A percentile compares a stretch with the other conserved stretches of the same genome.
phyloP scores from a whole-genome alignment of 2,797 vertebrate genomes.

The Syndactyla subalaris region DNA sequence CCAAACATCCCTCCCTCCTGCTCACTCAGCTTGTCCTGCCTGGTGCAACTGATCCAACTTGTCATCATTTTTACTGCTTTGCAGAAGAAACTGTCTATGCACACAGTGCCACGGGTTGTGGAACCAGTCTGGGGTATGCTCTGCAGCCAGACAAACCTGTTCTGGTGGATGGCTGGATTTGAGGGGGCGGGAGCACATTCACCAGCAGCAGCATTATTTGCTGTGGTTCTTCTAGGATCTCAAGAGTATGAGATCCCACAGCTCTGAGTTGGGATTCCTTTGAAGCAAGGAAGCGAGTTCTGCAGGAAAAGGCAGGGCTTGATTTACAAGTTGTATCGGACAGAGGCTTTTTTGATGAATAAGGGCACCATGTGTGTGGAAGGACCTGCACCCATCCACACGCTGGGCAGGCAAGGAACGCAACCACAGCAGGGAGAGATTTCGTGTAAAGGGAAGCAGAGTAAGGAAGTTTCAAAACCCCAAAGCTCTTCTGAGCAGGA shows the following conservation, averaged over 20 bases:
- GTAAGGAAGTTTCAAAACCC: background rate
- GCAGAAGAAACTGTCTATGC: background rate
- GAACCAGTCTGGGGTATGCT: background rate
- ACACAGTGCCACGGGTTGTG: accelerated
- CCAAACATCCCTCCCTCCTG: background rate
- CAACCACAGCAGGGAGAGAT: background rate
- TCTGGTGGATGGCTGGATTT: background rate
- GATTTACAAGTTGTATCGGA: background rate
- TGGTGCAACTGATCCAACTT: background rate
- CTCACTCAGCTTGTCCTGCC: background rate
- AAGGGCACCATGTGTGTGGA: accelerated
- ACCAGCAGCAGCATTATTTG: background rate
- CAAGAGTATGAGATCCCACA: accelerated
- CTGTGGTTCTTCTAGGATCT: background rate
- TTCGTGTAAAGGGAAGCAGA: background rate
- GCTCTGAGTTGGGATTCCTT: background rate
- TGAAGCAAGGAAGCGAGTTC: background rate
- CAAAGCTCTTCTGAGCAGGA: background rate
- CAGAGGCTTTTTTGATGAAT: background rate
- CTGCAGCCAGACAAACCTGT: background rate
- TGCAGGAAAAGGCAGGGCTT: background rate
- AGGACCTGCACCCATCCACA: background rate
- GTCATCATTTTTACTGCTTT: background rate
- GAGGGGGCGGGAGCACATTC: background rate
- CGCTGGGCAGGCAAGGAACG: background rate